These are phyloP conservation scores for Sebastes trivittatus DNA, from an alignment of 2,797 vertebrate genomes.

Conservation along the genomic window DNA sequence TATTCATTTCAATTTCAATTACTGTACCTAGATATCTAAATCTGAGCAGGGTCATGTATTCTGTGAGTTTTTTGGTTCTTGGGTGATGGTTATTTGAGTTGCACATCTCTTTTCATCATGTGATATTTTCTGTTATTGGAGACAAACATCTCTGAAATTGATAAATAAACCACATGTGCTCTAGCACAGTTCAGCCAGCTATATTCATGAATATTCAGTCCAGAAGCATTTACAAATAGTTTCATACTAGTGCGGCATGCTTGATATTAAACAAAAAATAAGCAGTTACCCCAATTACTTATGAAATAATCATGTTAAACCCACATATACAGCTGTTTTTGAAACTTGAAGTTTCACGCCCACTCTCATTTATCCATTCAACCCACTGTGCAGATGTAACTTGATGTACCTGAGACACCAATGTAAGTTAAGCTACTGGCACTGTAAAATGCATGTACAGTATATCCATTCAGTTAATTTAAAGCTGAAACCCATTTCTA, in stretches of 20 bases:
- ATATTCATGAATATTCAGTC: slow-evolving; percentile 12
- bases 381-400: not conserved
- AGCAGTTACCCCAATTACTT: not conserved
- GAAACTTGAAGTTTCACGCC: not conserved
- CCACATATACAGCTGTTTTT: not conserved
- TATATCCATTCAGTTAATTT: not conserved
- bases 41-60: not conserved
- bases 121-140: too few species aligned
- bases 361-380: not conserved
- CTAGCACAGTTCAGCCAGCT: not conserved
- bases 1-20: slow-evolving; percentile 7
- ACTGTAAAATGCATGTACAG: not conserved
- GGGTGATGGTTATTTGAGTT: not conserved
- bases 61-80: not conserved
- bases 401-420: not conserved
- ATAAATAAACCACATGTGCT: not conserved
- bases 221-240: not conserved
- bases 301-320: not conserved
- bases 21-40: not conserved
- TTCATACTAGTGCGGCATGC: not conserved
- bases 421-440: not conserved
- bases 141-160: not conserved
- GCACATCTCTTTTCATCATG: not conserved
- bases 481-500: not conserved
- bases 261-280: not conserved